phyloP scores from a whole-genome alignment of 1,140 invertebrate genomes.

The Ganaspis sp. region DNA sequence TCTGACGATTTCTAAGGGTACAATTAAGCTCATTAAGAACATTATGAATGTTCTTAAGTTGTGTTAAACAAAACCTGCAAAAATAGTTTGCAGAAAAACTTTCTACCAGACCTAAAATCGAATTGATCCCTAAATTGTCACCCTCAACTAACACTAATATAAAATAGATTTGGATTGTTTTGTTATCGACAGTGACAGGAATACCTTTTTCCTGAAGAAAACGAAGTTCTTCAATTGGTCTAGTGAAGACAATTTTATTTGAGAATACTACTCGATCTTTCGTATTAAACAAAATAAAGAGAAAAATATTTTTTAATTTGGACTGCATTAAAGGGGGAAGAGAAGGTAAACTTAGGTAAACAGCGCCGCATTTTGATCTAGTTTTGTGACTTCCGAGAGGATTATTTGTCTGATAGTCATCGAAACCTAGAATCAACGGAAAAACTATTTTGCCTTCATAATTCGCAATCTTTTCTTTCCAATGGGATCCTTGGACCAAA shows the following conservation, averaged over 20 bases:
- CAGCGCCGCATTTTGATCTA: not conserved
- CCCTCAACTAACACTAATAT: slow-evolving; percentile 27
- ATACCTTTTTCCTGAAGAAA: slow-evolving; percentile 35
- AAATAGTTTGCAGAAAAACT: slow-evolving; percentile 33
- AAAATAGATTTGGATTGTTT: slow-evolving; percentile 31
- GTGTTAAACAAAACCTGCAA: slow-evolving; percentile 37
- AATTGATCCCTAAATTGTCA: slow-evolving; percentile 32
- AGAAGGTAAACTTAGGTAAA: not conserved
- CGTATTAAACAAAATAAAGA: not conserved
- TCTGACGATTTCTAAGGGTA: slow-evolving; percentile 30
- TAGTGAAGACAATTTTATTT: slow-evolving; percentile 40
- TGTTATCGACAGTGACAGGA: not conserved
- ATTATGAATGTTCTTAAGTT: slow-evolving; percentile 21
- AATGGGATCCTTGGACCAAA: not conserved
- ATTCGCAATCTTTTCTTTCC: not conserved
- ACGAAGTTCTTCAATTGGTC: slow-evolving; percentile 34
- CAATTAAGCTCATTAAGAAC: slow-evolving; percentile 39
- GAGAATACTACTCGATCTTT: not conserved
- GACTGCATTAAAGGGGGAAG: not conserved
- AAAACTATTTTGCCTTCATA: not conserved
- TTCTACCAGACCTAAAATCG: slow-evolving; percentile 34
- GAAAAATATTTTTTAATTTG: slow-evolving; percentile 1
- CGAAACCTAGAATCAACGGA: not conserved
- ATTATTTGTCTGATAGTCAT: not conserved
- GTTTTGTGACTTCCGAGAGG: not conserved